Evolutionary conservation across 2,113 vertebrate genomes (phyloP), one percentile per base, ranked within the genome.

Genomic region (Merops nubicus): DNA sequence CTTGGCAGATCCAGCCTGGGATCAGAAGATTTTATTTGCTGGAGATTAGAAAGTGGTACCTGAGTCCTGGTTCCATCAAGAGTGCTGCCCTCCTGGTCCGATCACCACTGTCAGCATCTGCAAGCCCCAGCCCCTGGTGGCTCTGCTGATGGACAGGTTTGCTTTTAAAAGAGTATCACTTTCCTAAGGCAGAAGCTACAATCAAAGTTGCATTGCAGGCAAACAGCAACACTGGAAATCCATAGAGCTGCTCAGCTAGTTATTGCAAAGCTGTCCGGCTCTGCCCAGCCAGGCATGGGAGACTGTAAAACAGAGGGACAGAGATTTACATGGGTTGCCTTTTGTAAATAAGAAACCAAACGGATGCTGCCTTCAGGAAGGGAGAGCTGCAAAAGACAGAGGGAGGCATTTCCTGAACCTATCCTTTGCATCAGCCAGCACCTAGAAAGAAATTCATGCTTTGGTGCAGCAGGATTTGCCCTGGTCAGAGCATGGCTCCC

Each of bases 191-290:
- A 91, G 85, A 93, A 76, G 67, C 67, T 83, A 65, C 70, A 72
- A 72, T 18, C 43, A 6, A 76, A 85, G 50, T 38, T 29, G 85
- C 56, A 38, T 14, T 77, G 70, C 51, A 95, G 77, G 40, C 59
- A 72, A 88, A 85, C 3, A 79, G 48, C 47, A 81, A 42, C 64
- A 34, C 75, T 60, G 67, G 65, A 95, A 97, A 92, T 93, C 73
- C 88, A 92, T 82, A 42, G 60, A 59, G 28, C n/a, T 88, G 40
- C 72, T 81, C 59, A 42, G 82, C 19, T 75, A 51, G 29, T 48
- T 93, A 85, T 54, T 53, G 73, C 76, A 95, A 95, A 96, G 43
- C 87, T 92, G 73, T 80, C 93, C 4, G 6, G 65, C 23, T 94
- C 85, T 91, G 94, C 63, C 40, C 75, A 83, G 88, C n/a, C 70